Evolutionary conservation across 2,888 invertebrate species (phyloP).

Genomic region (Mimas tiliae): DNA sequence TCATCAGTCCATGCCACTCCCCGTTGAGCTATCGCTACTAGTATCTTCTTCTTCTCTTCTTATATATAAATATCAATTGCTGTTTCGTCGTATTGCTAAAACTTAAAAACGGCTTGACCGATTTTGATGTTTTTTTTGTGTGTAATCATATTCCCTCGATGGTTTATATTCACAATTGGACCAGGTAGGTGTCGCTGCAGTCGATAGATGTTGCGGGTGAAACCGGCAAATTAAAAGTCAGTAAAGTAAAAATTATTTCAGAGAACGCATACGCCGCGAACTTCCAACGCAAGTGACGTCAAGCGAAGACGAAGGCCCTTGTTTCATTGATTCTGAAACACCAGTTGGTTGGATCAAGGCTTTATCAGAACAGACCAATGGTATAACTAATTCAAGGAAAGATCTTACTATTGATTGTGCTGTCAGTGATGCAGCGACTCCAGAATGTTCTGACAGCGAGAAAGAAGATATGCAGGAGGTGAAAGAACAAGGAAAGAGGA

Average conservation of each 20-base stretch:
- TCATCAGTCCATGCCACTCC: too few species aligned
- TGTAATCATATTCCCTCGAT: too few species aligned
- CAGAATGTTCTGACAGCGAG: slow-evolving; percentile 63
- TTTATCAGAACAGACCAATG: slow-evolving; percentile 69
- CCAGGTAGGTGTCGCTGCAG: too few species aligned
- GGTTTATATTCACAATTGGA: too few species aligned
- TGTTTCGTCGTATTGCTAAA: too few species aligned
- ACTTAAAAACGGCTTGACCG: too few species aligned
- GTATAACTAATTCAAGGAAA: slow-evolving; percentile 73
- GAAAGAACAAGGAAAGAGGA: slow-evolving; percentile 48
- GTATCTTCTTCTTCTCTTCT: too few species aligned
- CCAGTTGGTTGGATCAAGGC: slow-evolving; percentile 77
- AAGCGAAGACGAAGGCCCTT: slow-evolving; percentile 80
- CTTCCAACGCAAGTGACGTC: slow-evolving; percentile 78
- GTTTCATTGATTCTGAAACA: slow-evolving; percentile 76
- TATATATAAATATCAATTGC: too few species aligned
- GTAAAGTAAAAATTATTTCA: slow-evolving; percentile 49
- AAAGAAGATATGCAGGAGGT: slow-evolving; percentile 40
- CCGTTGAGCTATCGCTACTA: too few species aligned
- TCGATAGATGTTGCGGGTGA: too few species aligned
- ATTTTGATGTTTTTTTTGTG: too few species aligned
- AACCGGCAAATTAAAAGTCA: too few species aligned
- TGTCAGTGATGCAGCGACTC: slow-evolving; percentile 55
- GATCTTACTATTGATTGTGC: slow-evolving; percentile 75
- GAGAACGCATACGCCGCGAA: slow-evolving; percentile 83